Conservation (phyloP, 2,888 invertebrate species). For the Eustalomyia histrio region DNA sequence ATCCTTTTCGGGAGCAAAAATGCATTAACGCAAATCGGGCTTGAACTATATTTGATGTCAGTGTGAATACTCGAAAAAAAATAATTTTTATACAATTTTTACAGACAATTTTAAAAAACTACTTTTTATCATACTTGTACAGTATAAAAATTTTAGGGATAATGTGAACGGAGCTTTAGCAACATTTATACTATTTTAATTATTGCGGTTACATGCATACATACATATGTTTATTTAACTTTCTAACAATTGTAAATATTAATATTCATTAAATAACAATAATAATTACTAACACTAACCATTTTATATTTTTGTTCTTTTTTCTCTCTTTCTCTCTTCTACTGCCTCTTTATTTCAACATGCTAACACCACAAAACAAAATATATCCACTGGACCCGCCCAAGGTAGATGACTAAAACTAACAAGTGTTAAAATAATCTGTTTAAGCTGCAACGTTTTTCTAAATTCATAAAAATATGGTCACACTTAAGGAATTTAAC, state of each 20-base stretch:
- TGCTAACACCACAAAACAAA: slow-evolving; percentile 69
- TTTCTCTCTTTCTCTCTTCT: too few relatives aligned
- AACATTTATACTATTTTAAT: background rate
- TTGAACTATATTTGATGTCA: too few relatives aligned
- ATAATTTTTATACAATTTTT: too few relatives aligned
- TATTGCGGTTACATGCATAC: slow-evolving; percentile 4
- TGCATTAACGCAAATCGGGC: too few relatives aligned
- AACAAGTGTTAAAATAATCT: slow-evolving; percentile 20
- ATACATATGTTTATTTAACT: slow-evolving; percentile 23
- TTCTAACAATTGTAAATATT: slow-evolving; percentile 23
- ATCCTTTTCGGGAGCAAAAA: too few relatives aligned
- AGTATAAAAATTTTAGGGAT: too few relatives aligned
- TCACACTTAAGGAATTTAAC: slow-evolving; percentile 19
- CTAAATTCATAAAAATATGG: slow-evolving; percentile 30
- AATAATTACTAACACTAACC: slow-evolving; percentile 71
- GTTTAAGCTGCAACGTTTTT: slow-evolving; percentile 44
- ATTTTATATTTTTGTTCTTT: slow-evolving; percentile 71
- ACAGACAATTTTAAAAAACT: too few relatives aligned
- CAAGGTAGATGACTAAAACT: slow-evolving; percentile 73
- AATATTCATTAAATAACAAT: slow-evolving; percentile 49
- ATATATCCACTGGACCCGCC: slow-evolving; percentile 67
- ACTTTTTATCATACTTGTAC: too few relatives aligned
- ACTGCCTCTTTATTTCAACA: slow-evolving; percentile 70
- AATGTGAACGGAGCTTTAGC: too few relatives aligned
- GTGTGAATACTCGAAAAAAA: too few relatives aligned